These are phyloP conservation scores for Netelia inedita DNA, from an alignment of 2,888 invertebrate species.

Conservation along the genomic window DNA sequence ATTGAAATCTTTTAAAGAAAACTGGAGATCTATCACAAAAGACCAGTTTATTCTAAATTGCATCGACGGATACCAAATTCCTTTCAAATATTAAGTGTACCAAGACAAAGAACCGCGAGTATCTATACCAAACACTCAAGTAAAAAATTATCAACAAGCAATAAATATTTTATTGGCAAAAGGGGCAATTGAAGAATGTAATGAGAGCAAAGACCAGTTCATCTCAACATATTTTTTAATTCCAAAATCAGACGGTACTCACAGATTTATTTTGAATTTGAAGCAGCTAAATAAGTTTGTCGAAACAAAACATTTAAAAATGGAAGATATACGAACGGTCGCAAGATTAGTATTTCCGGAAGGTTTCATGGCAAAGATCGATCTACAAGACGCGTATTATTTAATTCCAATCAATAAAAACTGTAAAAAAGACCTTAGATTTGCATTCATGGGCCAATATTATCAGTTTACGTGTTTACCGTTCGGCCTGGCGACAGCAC, in stretches of 20 bases:
- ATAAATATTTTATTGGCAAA: constrained; percentile 28
- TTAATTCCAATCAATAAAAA: constrained; percentile 23
- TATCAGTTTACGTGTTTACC: constrained; percentile 34
- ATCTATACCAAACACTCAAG: not conserved
- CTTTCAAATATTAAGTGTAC: not conserved
- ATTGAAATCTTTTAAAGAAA: constrained; percentile 16
- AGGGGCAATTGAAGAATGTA: constrained; percentile 50
- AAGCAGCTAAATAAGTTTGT: constrained; percentile 50
- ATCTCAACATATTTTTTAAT: constrained; percentile 40
- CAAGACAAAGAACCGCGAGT: constrained; percentile 19
- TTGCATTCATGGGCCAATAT: not conserved
- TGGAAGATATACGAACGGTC: constrained; percentile 44
- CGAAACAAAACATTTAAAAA: constrained; percentile 29
- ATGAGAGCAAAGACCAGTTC: constrained; percentile 27
- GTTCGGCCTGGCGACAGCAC: constrained; percentile 5
- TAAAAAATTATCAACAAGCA: not conserved
- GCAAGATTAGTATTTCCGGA: constrained; percentile 10
- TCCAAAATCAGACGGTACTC: constrained; percentile 21
- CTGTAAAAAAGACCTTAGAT: constrained; percentile 16
- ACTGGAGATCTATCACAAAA: constrained; percentile 51
- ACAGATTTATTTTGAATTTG: constrained; percentile 43
- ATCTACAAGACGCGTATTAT: constrained; percentile 35
- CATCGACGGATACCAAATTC: constrained; percentile 51
- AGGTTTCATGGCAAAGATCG: constrained; percentile 23
- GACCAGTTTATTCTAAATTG: constrained; percentile 54